Evolutionary conservation across 1,140 invertebrate genomes (phyloP).

Genomic region (Matsumurasca onukii): DNA sequence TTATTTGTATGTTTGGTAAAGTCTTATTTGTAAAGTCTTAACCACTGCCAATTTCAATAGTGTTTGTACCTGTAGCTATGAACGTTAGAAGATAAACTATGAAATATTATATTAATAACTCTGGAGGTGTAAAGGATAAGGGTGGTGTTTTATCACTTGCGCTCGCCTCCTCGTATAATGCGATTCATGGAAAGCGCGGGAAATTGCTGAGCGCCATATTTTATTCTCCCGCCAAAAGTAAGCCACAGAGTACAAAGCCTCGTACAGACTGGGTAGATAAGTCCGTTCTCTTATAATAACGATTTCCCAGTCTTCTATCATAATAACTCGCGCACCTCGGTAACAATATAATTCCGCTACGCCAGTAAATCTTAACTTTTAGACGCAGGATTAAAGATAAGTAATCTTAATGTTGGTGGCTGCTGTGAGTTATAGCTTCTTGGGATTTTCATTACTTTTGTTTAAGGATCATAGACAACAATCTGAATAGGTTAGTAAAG

Average conservation of each 20-base stretch:
- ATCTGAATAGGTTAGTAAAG: too few species aligned
- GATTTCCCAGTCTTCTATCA: constrained; percentile 43
- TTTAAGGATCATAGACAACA: too few species aligned
- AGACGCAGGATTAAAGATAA: constrained; percentile 70
- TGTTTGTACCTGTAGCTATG: constrained; percentile 30
- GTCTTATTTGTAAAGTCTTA: too few species aligned
- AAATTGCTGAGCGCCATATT: constrained; percentile 39
- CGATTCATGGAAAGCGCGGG: constrained; percentile 42
- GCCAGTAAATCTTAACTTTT: constrained; percentile 71
- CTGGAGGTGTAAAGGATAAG: constrained; percentile 36
- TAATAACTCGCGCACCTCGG: constrained; percentile 40
- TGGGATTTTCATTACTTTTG: too few species aligned
- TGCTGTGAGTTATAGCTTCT: constrained; percentile 44
- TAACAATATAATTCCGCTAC: constrained; percentile 60
- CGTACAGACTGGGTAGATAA: constrained; percentile 39
- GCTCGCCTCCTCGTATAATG: constrained; percentile 38
- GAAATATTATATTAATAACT: constrained; percentile 37
- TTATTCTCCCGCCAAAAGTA: constrained; percentile 37
- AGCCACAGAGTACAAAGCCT: constrained; percentile 38
- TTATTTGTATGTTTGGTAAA: too few species aligned
- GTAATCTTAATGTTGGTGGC: constrained; percentile 60
- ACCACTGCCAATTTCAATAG: too few species aligned
- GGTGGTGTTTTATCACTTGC: constrained; percentile 39
- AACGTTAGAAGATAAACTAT: constrained; percentile 34
- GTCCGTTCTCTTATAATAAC: constrained; percentile 41